A percentile compares a stretch with the other conserved stretches of the same genome.
Evolutionary conservation across 2,113 vertebrate genomes (phyloP).

Genomic region (Elephantulus edwardii): DNA sequence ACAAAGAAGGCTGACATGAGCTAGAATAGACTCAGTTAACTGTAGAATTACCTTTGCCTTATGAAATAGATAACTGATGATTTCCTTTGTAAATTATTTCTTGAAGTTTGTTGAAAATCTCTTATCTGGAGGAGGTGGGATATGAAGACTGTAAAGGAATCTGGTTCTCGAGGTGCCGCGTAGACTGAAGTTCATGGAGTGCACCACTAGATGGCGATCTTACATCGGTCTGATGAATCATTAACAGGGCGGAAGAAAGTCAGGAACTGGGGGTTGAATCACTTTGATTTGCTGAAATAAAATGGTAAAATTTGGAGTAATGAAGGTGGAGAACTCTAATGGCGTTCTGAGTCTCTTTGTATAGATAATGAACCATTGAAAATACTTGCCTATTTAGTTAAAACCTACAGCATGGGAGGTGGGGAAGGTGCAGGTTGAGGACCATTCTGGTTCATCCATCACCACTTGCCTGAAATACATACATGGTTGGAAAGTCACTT

Average conservation of each 20-base stretch:
- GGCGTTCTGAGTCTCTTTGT: not conserved
- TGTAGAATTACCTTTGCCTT: not conserved
- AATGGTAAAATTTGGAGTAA: constrained; percentile 9
- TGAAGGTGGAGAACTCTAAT: not conserved
- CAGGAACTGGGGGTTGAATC: not conserved
- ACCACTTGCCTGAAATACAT: not conserved
- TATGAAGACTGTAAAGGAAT: not conserved
- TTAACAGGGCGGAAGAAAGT: not conserved
- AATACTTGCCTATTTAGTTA: not conserved
- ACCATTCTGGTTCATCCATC: not conserved
- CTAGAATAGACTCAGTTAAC: not conserved
- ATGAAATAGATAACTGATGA: constrained; percentile 1
- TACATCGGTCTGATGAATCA: constrained; percentile 34
- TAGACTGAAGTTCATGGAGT: not conserved
- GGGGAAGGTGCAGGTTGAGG: not conserved
- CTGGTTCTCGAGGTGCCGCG: not conserved
- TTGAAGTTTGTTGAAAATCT: constrained; percentile 16
- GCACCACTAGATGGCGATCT: constrained; percentile 68
- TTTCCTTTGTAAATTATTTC: constrained; percentile 29
- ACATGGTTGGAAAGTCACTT: not conserved
- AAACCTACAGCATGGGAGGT: not conserved
- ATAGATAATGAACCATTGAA: not conserved
- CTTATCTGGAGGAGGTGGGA: not conserved
- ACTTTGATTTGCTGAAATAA: constrained; percentile 32
- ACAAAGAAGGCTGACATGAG: not conserved